Evolutionary conservation across 2,113 vertebrate species (phyloP).

Genomic region (Dasypus novemcinctus): DNA sequence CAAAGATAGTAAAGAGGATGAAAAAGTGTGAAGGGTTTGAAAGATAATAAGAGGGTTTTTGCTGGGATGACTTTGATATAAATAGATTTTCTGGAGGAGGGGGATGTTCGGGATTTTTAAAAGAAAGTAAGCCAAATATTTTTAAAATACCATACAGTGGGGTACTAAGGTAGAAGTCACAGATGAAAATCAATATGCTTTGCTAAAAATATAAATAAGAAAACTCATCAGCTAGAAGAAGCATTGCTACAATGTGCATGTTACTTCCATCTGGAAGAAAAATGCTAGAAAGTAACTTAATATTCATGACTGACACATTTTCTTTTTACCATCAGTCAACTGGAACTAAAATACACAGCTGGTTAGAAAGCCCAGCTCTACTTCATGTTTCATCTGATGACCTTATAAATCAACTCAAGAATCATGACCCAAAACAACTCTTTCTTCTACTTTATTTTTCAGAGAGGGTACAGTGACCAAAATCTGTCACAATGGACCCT

Average conservation of each 20-base stretch:
- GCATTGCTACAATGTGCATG: slow-evolving; percentile 13
- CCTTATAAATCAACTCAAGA: slow-evolving; percentile 62
- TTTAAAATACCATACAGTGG: slow-evolving; percentile 2
- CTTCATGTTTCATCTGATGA: slow-evolving; percentile 59
- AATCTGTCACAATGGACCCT: not conserved
- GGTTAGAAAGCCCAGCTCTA: slow-evolving; percentile 42
- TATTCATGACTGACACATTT: slow-evolving; percentile 70
- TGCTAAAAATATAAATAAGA: slow-evolving; percentile 72
- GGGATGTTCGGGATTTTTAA: not conserved
- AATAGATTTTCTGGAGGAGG: not conserved
- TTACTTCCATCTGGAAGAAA: slow-evolving; percentile 62
- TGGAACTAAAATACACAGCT: slow-evolving; percentile 67
- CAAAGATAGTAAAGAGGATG: not conserved
- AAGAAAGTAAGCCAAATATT: slow-evolving; percentile 20
- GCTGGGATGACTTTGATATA: not conserved
- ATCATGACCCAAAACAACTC: slow-evolving; percentile 31
- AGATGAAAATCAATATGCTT: slow-evolving; percentile 58
- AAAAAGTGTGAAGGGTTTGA: not conserved
- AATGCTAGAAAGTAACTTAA: slow-evolving; percentile 61
- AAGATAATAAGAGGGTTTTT: not conserved
- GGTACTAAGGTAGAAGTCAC: slow-evolving; percentile 51
- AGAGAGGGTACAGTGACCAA: slow-evolving; percentile 24
- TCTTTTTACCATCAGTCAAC: slow-evolving; percentile 62
- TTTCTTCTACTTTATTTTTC: slow-evolving; percentile 31
- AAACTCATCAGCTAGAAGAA: slow-evolving; percentile 64